A percentile compares a stretch with the other conserved stretches of the same genome.
These are phyloP conservation scores for Bemisia tabaci DNA, from an alignment of 1,140 invertebrate species.

Conservation along the genomic window DNA sequence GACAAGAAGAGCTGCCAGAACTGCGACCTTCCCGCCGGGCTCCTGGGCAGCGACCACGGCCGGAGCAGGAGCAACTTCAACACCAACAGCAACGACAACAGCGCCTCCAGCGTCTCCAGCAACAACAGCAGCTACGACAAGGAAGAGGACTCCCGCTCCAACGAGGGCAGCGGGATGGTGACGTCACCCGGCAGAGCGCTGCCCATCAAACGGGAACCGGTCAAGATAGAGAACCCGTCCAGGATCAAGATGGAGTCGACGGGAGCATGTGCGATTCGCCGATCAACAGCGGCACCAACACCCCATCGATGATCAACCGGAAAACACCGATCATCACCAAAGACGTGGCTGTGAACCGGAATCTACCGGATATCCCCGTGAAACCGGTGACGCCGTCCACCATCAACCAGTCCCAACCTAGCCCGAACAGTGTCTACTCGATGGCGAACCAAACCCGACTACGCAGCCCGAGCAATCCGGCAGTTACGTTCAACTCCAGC, in stretches of 20 bases:
- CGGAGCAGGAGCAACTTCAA: conserved; percentile 47
- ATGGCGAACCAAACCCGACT: background rate
- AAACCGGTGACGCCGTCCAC: background rate
- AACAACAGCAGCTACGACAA: conserved; percentile 47
- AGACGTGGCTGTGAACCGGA: background rate
- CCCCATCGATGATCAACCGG: background rate
- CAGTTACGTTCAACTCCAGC: background rate
- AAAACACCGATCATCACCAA: background rate
- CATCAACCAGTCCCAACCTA: background rate
- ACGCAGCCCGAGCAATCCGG: background rate
- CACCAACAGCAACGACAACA: conserved; percentile 51
- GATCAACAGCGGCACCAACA: too few species aligned
- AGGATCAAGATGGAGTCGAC: too few species aligned
- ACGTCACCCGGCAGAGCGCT: conserved; percentile 31
- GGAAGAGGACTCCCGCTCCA: conserved; percentile 57
- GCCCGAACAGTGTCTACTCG: background rate
- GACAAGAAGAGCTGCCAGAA: conserved; percentile 63
- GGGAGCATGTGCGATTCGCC: background rate
- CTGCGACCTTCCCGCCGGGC: conserved; percentile 55
- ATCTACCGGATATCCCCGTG: background rate
- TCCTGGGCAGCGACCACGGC: conserved; percentile 41
- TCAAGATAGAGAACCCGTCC: background rate
- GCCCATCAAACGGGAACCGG: conserved; percentile 10
- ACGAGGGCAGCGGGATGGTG: conserved; percentile 41
- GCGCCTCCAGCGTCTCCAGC: conserved; percentile 38